Base-by-base conservation (phyloP, 2,888 invertebrate species). In the Electrophaes corylata region DNA sequence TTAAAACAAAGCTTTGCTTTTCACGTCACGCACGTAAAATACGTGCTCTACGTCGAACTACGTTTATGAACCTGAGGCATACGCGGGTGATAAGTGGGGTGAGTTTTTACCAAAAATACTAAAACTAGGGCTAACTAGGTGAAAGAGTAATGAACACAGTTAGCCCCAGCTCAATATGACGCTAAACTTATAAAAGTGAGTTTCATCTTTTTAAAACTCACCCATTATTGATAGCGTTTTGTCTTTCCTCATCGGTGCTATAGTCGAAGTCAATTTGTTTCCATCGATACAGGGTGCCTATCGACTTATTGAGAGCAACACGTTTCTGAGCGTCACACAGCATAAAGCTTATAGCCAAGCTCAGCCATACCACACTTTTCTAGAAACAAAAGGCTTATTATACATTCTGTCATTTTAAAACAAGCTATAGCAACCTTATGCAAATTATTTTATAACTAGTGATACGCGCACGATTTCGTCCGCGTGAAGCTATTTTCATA, bases 221-320 rank as follows among this genome's bases (percentile, higher is more conserved):
- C 91, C 83, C 84, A 59, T 77, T 79, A 11, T 70, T 67, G 18
- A 90, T 78, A 8, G 87, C 86, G 31, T 62, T 60, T 49, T 82
- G 67, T 48, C 86, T 76, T 8, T 75, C 71, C 50, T 67, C 64
- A 4, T 69, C 63, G 14, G 73, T 73, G 0, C 78, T 77, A 61
- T 77, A 91, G 8, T 75, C 76, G 49, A 78, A 91, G 54, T 90
- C 90, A 8, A 91, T 89, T 71, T 90, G 89, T 61, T 86, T 91
- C 91, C 91, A 91, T 71, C 88, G 72, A 56, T 86, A 90, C 35
- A 91, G 70, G 53, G 89, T 91, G 61, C 82, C 84, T 72, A 85
- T 65, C 0, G 80, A 64, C 41, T 80, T 79, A 35, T 66, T 73
- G 23, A 70, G 76, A 33, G 71, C 71, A 66, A 64, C 53, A 60